Conservation (phyloP, 2,888 invertebrate genomes). For the Pecten maximus region DNA sequence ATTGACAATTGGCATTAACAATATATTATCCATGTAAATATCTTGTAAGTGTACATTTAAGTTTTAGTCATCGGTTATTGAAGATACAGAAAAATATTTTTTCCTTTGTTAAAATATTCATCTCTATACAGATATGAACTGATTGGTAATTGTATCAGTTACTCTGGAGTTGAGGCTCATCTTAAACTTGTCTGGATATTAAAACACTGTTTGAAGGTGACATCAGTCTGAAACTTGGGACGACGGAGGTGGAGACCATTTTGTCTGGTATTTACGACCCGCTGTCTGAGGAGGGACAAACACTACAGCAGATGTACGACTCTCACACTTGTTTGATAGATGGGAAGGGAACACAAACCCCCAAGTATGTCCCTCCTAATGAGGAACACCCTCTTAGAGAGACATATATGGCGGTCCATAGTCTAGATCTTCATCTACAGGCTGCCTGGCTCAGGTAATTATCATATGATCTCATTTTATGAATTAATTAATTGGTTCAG, state of each 20-base stretch:
- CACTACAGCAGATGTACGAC: conserved; percentile 58
- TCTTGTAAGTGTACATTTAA: too few species aligned
- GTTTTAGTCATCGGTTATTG: too few species aligned
- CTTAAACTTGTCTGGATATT: too few species aligned
- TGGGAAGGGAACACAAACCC: background rate
- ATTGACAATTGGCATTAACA: too few species aligned
- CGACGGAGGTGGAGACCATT: background rate
- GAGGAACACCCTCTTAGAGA: background rate
- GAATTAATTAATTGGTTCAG: too few species aligned
- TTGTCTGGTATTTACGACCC: background rate
- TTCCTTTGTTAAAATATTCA: too few species aligned
- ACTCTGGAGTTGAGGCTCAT: too few species aligned
- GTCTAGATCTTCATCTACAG: conserved; percentile 77
- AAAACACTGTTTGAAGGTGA: background rate
- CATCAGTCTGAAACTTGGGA: background rate
- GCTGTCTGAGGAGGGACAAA: background rate
- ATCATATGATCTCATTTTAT: background rate
- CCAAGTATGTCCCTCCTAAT: background rate
- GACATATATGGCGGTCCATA: conserved; percentile 72
- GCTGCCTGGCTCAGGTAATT: conserved; percentile 72
- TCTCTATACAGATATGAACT: too few species aligned
- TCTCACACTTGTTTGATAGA: conserved; percentile 58
- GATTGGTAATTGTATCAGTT: too few species aligned
- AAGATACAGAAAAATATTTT: too few species aligned
- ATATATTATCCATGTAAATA: too few species aligned